Percentiles rank a stretch among this genome's conserved stretches.
Evolutionary conservation across 2,888 invertebrate species (phyloP).

Genomic region (Gastracanthus pulcherrimus): DNA sequence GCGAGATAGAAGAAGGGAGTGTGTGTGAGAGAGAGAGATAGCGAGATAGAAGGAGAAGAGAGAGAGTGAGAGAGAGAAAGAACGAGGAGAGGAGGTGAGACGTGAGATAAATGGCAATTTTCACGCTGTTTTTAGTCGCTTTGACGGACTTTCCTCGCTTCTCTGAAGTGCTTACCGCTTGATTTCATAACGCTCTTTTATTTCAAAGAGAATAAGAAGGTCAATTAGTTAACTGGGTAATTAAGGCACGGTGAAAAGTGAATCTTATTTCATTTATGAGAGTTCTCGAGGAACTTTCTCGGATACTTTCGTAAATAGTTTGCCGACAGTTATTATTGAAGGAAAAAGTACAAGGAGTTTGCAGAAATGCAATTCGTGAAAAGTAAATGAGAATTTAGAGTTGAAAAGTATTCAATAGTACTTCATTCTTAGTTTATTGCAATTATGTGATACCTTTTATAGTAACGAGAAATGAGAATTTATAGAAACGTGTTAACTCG

Average conservation of each 20-base stretch:
- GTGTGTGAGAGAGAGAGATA: too few relatives aligned
- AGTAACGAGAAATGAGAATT: too few relatives aligned
- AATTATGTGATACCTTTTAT: neutral
- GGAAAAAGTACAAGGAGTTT: neutral
- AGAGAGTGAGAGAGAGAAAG: too few relatives aligned
- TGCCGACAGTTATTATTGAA: neutral
- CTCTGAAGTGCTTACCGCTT: neutral
- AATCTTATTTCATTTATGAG: constrained; percentile 15
- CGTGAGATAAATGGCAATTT: constrained; percentile 46
- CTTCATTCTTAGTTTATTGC: neutral
- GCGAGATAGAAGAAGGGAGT: neutral
- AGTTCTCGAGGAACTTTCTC: neutral
- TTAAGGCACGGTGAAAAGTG: constrained; percentile 17
- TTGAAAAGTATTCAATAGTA: neutral
- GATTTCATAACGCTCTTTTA: constrained; percentile 17
- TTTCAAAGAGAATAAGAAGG: neutral
- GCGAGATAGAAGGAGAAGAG: too few relatives aligned
- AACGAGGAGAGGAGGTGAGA: neutral
- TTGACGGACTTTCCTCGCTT: neutral
- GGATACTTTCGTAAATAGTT: constrained; percentile 24
- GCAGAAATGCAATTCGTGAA: neutral
- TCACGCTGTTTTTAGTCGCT: constrained; percentile 45
- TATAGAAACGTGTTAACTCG: too few relatives aligned
- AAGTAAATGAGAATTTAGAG: neutral
- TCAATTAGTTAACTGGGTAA: constrained; percentile 26